Conservation (phyloP, 2,113 vertebrate species). For the Lycaon pictus region DNA sequence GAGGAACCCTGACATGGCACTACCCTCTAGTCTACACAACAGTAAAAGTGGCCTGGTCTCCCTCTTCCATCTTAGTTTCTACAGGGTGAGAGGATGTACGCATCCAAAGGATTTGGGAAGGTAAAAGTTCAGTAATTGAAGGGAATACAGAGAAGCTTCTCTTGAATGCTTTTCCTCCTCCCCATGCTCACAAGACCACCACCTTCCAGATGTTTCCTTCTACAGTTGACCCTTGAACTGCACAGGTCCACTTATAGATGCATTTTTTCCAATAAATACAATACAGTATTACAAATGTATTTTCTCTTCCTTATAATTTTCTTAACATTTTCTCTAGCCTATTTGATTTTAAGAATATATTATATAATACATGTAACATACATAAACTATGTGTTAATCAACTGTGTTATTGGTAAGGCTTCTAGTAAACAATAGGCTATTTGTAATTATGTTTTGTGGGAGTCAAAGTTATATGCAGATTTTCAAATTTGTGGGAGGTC, state of each 20-base stretch:
- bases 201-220: neutral
- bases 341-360: neutral
- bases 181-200: neutral
- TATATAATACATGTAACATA: neutral
- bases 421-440: neutral
- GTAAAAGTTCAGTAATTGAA: neutral
- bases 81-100: neutral
- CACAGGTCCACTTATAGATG: neutral
- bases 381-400: neutral
- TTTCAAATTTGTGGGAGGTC: neutral
- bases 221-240: neutral
- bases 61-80: neutral
- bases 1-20: neutral
- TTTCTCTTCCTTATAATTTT: neutral
- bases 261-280: neutral
- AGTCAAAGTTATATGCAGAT: neutral
- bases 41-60: neutral
- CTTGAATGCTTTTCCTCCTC: neutral
- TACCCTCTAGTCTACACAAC: neutral
- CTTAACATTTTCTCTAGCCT: neutral
- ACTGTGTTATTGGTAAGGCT: neutral
- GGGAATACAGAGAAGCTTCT: neutral
- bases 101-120: neutral
- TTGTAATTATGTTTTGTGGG: neutral
- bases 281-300: neutral